phyloP scores from a whole-genome alignment of 2,797 vertebrate genomes.

The Leptatherina wallacei region DNA sequence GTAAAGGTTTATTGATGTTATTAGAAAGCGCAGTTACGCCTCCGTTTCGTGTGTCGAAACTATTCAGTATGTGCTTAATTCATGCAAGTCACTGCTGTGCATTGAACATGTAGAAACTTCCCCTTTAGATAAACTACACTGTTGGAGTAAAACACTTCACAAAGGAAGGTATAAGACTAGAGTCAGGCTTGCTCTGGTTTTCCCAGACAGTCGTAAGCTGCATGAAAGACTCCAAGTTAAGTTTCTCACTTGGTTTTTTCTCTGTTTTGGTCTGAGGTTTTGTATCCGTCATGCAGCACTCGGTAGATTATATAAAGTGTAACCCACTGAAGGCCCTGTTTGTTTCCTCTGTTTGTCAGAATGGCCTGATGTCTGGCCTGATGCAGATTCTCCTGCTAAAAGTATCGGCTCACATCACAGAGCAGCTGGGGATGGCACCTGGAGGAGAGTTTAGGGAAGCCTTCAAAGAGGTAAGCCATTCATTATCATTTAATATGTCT shows the following conservation, averaged over 20 bases:
- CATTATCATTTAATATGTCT: not conserved
- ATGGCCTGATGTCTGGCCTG: constrained; percentile 96
- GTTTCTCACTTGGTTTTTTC: not conserved
- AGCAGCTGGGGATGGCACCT: constrained; percentile 98
- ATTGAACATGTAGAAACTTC: not conserved
- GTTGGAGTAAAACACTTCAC: not conserved
- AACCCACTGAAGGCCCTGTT: not conserved
- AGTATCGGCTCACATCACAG: constrained; percentile 98
- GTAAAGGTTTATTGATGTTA: not conserved
- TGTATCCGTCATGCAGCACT: not conserved
- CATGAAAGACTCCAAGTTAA: not conserved
- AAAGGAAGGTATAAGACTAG: not conserved
- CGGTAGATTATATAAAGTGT: not conserved
- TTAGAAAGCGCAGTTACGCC: not conserved
- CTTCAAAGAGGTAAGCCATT: constrained; percentile 90
- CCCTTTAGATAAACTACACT: not conserved
- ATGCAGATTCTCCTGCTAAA: constrained; percentile 99
- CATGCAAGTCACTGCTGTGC: not conserved
- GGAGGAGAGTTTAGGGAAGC: constrained; percentile 98
- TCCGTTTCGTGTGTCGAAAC: not conserved
- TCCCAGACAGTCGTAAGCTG: not conserved
- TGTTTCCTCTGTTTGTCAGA: constrained; percentile 80
- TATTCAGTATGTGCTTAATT: not conserved
- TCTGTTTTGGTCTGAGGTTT: not conserved
- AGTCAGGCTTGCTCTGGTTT: not conserved